Percentiles rank a stretch among this genome's conserved stretches.
Evolutionary conservation across 2,888 invertebrate genomes (phyloP).

Genomic region (Diadegma fenestrale): DNA sequence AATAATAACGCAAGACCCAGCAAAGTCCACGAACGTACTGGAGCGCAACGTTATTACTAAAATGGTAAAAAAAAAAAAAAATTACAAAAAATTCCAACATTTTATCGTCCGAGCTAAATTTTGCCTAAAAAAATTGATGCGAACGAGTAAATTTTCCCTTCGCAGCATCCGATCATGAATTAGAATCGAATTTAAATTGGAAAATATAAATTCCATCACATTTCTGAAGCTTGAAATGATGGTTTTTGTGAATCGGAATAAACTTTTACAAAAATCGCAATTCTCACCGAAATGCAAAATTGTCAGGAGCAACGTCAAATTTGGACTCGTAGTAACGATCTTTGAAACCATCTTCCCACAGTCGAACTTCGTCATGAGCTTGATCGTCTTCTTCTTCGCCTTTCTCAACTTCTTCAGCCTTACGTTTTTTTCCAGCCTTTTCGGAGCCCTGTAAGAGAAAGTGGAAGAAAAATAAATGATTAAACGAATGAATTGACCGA

Average conservation of each 20-base stretch:
- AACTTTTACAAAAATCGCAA: not conserved
- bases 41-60: conserved; percentile 92
- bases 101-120: not conserved
- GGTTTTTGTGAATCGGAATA: not conserved
- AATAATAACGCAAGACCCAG: conserved; percentile 99
- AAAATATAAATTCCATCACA: not conserved
- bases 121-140: not conserved
- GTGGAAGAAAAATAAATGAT: not conserved
- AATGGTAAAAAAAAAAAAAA: conserved; percentile 76
- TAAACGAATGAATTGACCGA: not conserved
- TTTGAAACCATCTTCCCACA: conserved; percentile 99
- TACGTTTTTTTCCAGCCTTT: conserved; percentile 86
- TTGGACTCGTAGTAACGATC: conserved; percentile 98
- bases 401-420: conserved; percentile 82
- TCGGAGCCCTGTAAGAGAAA: conserved; percentile 71
- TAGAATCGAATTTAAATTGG: not conserved
- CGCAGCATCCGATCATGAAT: too few relatives aligned
- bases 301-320: conserved; percentile 92
- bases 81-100: conserved; percentile 15
- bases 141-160: not conserved
- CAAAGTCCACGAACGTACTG: conserved; percentile 98
- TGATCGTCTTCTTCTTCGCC: conserved; percentile 90
- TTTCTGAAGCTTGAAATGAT: not conserved
- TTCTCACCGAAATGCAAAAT: conserved; percentile 91
- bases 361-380: conserved; percentile 94